phyloP scores from a whole-genome alignment of 2,888 invertebrate genomes.

The Xylota segnis region DNA sequence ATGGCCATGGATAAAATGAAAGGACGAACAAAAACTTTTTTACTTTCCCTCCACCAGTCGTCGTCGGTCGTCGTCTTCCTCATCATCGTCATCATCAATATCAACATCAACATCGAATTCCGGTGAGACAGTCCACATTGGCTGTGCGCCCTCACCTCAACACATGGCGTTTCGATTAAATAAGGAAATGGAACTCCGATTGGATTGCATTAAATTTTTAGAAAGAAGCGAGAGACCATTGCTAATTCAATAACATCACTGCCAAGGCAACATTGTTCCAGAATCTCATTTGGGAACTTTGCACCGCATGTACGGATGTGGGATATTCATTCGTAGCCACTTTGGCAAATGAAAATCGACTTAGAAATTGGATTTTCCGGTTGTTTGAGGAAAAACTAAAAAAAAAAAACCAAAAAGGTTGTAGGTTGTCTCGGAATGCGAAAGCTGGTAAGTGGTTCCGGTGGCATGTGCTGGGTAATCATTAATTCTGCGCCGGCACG shows the following conservation, averaged over 20 bases:
- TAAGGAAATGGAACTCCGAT: slow-evolving; percentile 32
- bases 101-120: slow-evolving; percentile 17
- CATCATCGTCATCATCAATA: slow-evolving; percentile 45
- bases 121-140: slow-evolving; percentile 7
- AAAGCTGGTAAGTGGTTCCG: too few species aligned
- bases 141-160: background rate
- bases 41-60: slow-evolving; percentile 20
- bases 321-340: slow-evolving; percentile 24
- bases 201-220: slow-evolving; percentile 16
- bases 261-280: slow-evolving; percentile 31
- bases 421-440: background rate
- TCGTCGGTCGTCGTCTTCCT: slow-evolving; percentile 21
- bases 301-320: slow-evolving; percentile 14
- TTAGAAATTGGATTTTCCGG: slow-evolving; percentile 40
- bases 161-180: slow-evolving; percentile 57
- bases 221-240: slow-evolving; percentile 22
- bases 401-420: background rate
- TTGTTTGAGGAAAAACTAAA: slow-evolving; percentile 27
- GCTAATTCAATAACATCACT: slow-evolving; percentile 56
- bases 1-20: background rate
- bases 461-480: slow-evolving; percentile 6
- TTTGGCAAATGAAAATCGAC: slow-evolving; percentile 38
- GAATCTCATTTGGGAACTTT: slow-evolving; percentile 45
- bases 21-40: background rate
- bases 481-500: background rate